Evolutionary conservation across 2,113 vertebrate genomes (phyloP).

Genomic region (Gallinago jamesoni): DNA sequence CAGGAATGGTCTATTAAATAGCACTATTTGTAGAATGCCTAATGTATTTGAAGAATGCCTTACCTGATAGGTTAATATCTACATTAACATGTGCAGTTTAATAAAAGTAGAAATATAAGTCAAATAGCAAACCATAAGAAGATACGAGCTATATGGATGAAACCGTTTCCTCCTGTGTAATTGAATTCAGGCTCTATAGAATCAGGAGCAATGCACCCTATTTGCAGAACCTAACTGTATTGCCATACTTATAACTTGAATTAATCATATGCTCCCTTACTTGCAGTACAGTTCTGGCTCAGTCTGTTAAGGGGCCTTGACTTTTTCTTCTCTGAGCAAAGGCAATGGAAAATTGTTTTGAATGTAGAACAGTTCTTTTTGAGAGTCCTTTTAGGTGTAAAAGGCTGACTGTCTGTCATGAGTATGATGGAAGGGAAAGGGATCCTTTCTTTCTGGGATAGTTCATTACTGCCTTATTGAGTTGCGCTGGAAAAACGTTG

Average conservation of each 20-base stretch:
- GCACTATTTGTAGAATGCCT: background rate
- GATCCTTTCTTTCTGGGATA: background rate
- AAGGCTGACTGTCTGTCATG: background rate
- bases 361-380: background rate
- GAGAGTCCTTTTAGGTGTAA: background rate
- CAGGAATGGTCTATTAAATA: background rate
- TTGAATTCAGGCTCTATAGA: background rate
- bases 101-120: background rate
- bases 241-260: background rate
- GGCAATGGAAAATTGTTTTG: background rate
- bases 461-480: background rate
- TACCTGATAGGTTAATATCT: background rate
- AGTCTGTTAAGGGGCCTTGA: background rate
- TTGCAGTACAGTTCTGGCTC: background rate
- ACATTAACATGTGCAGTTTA: background rate
- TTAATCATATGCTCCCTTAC: background rate
- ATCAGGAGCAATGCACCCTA: background rate
- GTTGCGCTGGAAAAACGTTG: background rate
- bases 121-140: background rate
- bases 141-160: background rate
- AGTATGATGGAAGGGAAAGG: background rate
- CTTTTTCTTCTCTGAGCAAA: background rate
- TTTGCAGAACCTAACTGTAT: background rate
- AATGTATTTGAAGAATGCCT: background rate
- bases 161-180: constrained; percentile 4